These are phyloP conservation scores for Spialia ferax DNA, from an alignment of 2,888 invertebrate genomes.

Conservation along the genomic window DNA sequence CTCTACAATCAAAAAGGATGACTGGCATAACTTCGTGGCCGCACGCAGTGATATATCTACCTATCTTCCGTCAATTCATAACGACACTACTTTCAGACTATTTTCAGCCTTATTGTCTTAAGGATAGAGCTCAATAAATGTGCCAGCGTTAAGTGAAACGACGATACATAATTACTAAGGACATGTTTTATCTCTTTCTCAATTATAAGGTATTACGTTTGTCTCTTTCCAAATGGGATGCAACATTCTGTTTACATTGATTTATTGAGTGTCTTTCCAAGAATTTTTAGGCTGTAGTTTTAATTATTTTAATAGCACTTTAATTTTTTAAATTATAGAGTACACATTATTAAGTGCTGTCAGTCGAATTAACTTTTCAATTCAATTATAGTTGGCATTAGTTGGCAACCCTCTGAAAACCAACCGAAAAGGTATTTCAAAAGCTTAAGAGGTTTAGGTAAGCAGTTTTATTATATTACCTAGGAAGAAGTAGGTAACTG, in stretches of 20 bases:
- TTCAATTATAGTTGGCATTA: background rate
- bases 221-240: constrained; percentile 8
- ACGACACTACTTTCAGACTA: background rate
- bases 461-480: too few relatives aligned
- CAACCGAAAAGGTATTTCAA: too few relatives aligned
- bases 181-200: constrained; percentile 30
- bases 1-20: constrained; percentile 82
- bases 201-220: constrained; percentile 5
- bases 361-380: background rate
- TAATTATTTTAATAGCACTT: background rate
- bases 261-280: constrained; percentile 1
- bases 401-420: too few relatives aligned
- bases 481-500: too few relatives aligned
- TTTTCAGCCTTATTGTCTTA: constrained; percentile 7
- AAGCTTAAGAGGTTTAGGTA: too few relatives aligned
- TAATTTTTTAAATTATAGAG: background rate
- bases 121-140: background rate
- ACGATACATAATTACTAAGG: constrained; percentile 11
- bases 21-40: constrained; percentile 79
- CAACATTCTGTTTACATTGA: background rate
- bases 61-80: background rate
- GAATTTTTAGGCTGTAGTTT: background rate
- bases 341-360: background rate
- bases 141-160: background rate
- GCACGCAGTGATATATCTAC: constrained; percentile 69